Evolutionary conservation across 2,113 vertebrate genomes (phyloP).

Genomic region (Oryzias celebensis): DNA sequence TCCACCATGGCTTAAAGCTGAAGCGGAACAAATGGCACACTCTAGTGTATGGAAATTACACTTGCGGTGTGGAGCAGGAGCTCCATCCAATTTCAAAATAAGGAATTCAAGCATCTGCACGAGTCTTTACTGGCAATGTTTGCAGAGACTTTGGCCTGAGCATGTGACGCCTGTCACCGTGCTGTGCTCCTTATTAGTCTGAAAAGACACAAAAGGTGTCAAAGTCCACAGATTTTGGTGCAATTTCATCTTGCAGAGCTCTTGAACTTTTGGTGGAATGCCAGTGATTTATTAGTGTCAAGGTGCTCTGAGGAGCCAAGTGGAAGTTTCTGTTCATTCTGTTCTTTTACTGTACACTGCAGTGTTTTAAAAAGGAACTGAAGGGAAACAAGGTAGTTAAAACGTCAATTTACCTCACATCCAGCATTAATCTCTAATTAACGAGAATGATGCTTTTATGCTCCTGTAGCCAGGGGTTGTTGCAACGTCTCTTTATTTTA

Average conservation of each 20-base stretch:
- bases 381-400: constrained; percentile 40
- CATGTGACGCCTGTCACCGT: constrained; percentile 32
- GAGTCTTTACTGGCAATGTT: constrained; percentile 62
- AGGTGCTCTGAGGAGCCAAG: constrained; percentile 44
- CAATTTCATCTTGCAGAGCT: constrained; percentile 50
- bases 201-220: constrained; percentile 54
- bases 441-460: constrained; percentile 40
- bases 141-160: constrained; percentile 51
- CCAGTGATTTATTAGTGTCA: constrained; percentile 56
- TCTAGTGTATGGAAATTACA: constrained; percentile 70
- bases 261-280: constrained; percentile 43
- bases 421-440: constrained; percentile 53
- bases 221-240: constrained; percentile 30
- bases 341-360: constrained; percentile 53
- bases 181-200: constrained; percentile 30
- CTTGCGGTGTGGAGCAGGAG: constrained; percentile 58
- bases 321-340: constrained; percentile 47
- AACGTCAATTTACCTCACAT: constrained; percentile 43
- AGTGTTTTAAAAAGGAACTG: constrained; percentile 47
- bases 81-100: constrained; percentile 62
- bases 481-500: not conserved
- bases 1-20: constrained; percentile 68
- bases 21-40: constrained; percentile 74
- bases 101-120: constrained; percentile 58
- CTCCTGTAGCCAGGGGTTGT: constrained; percentile 5